These are phyloP conservation scores for Xanthia icteritia DNA, from an alignment of 2,888 invertebrate genomes.

Conservation along the genomic window DNA sequence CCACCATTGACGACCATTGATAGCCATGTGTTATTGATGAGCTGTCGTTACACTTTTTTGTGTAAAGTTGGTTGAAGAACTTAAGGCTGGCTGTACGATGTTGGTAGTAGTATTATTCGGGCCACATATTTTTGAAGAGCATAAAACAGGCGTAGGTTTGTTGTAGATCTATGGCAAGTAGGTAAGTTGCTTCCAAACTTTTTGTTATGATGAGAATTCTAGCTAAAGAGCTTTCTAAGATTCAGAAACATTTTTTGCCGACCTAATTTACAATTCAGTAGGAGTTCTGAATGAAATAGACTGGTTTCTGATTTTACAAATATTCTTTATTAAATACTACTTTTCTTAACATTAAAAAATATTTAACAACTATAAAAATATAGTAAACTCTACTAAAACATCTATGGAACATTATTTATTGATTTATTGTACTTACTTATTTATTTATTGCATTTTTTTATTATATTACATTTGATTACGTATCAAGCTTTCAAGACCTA, in stretches of 20 bases:
- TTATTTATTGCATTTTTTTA: conserved; percentile 2
- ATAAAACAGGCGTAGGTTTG: too few species aligned
- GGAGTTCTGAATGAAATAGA: neutral
- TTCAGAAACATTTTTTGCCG: neutral
- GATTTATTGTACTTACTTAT: neutral
- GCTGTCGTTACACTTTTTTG: conserved; percentile 35
- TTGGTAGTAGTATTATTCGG: neutral
- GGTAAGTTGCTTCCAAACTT: too few species aligned
- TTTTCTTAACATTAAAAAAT: conserved; percentile 33
- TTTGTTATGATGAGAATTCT: too few species aligned
- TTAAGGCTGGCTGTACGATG: neutral
- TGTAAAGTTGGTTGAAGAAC: conserved; percentile 13
- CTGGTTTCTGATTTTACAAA: conserved; percentile 25
- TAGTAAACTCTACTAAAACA: conserved; percentile 16
- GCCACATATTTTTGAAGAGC: neutral
- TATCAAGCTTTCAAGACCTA: neutral
- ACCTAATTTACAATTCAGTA: neutral
- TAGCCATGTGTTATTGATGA: conserved; percentile 50
- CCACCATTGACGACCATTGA: conserved; percentile 27
- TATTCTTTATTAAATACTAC: conserved; percentile 63
- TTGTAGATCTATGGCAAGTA: too few species aligned
- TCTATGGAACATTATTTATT: conserved; percentile 4
- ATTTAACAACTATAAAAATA: conserved; percentile 37
- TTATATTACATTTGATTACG: neutral
- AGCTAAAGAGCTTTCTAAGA: neutral